Evolutionary conservation across 1,140 invertebrate species (phyloP).

Genomic region (Papilio polytes): DNA sequence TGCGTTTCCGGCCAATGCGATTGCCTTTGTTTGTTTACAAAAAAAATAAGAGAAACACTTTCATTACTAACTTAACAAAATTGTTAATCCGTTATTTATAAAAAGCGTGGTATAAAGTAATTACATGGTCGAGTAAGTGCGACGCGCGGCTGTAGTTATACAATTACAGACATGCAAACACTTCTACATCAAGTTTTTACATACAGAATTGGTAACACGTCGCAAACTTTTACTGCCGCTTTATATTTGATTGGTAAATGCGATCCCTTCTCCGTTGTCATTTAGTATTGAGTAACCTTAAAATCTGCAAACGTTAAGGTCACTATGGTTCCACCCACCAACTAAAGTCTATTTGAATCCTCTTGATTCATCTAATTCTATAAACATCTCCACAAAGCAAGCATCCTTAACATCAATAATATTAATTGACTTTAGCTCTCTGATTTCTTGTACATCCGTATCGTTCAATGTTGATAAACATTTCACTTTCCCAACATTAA

Average conservation of each 20-base stretch:
- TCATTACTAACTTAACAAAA: no score
- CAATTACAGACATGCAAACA: conserved; percentile 4
- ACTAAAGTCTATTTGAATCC: not conserved
- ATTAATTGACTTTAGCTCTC: not conserved
- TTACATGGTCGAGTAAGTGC: not conserved
- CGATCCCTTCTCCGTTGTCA: not conserved
- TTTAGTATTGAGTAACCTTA: not conserved
- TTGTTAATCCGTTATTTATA: not conserved
- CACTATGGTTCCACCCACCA: not conserved
- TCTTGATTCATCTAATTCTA: not conserved
- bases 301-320: not conserved
- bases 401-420: no score
- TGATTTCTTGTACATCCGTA: not conserved
- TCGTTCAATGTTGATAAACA: not conserved
- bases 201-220: not conserved
- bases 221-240: conserved; percentile 10
- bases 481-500: not conserved
- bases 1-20: no score
- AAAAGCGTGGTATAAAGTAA: conserved; percentile 4
- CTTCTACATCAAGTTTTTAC: not conserved
- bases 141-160: not conserved
- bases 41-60: no score
- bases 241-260: conserved; percentile 2
- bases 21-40: no score
- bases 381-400: not conserved